Conservation (phyloP, 2,797 vertebrate species). For the Ambastaia sidthimunki region DNA sequence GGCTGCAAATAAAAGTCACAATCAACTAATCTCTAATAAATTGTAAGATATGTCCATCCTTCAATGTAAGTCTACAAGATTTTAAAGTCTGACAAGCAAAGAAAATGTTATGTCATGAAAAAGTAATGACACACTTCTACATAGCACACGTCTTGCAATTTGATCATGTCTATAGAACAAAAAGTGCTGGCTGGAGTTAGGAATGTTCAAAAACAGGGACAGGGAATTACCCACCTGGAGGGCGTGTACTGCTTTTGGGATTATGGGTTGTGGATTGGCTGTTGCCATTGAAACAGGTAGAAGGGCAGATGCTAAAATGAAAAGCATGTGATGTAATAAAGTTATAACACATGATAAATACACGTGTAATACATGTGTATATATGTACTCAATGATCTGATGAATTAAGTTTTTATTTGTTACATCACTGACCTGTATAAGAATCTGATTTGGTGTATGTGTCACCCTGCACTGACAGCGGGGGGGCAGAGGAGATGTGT, state of each 20-base stretch:
- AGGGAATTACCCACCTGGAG: constrained; percentile 84
- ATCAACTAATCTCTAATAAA: constrained; percentile 64
- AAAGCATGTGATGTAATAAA: constrained; percentile 33
- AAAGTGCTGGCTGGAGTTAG: no score
- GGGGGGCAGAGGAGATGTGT: constrained; percentile 69
- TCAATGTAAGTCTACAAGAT: not conserved
- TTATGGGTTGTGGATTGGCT: constrained; percentile 74
- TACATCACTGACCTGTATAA: not conserved
- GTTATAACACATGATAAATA: no score
- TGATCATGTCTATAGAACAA: no score
- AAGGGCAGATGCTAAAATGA: constrained; percentile 79
- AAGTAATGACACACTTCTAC: no score
- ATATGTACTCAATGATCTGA: no score
- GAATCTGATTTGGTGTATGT: constrained; percentile 45
- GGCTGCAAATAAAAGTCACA: constrained; percentile 80
- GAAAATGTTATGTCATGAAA: no score
- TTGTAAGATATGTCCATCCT: not conserved
- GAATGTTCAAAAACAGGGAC: no score
- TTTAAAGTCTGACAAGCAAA: no score
- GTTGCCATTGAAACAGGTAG: constrained; percentile 77
- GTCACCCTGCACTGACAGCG: constrained; percentile 67
- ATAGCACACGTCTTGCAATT: no score
- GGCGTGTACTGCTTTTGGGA: constrained; percentile 78
- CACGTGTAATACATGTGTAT: no score
- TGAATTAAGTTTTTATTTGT: no score